A percentile compares a stretch with the other conserved stretches of the same genome.
Conservation (phyloP, 2,113 vertebrate genomes). For the Chinchilla lanigera region DNA sequence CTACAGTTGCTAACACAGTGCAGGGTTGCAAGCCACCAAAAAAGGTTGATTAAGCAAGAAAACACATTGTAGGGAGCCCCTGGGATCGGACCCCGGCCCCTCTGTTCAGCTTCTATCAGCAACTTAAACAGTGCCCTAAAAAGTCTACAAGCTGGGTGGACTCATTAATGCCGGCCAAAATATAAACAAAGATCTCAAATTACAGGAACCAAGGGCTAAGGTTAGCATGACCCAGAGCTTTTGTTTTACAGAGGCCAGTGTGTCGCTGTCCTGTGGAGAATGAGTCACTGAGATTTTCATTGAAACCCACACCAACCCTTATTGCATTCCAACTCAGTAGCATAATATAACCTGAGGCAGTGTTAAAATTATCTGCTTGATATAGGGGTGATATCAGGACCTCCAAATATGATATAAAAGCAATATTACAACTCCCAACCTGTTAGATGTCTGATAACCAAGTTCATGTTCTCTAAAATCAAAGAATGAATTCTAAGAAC, state of each 20-base stretch:
- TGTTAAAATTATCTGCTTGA: not conserved
- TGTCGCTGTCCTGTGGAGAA: not conserved
- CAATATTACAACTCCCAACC: not conserved
- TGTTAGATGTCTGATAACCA: not conserved
- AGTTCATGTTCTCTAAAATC: not conserved
- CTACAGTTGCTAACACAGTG: not conserved
- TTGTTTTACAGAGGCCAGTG: not conserved
- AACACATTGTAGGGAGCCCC: not conserved
- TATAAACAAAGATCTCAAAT: not conserved
- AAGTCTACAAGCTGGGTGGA: not conserved
- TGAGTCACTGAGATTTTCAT: not conserved
- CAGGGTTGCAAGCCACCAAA: not conserved
- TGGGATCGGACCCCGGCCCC: not conserved
- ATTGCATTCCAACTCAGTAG: fast-evolving
- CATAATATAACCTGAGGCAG: not conserved
- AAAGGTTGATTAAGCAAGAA: not conserved
- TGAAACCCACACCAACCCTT: not conserved
- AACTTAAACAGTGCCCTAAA: not conserved
- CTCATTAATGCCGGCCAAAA: not conserved
- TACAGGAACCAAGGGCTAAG: not conserved
- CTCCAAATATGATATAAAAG: not conserved
- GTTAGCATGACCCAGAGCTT: not conserved
- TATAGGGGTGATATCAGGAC: not conserved
- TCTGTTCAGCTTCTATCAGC: not conserved
- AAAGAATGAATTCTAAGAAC: not conserved